A percentile compares a stretch with the other conserved stretches of the same genome.
phyloP scores from a whole-genome alignment of 1,140 invertebrate species.

The Prorops nasuta region DNA sequence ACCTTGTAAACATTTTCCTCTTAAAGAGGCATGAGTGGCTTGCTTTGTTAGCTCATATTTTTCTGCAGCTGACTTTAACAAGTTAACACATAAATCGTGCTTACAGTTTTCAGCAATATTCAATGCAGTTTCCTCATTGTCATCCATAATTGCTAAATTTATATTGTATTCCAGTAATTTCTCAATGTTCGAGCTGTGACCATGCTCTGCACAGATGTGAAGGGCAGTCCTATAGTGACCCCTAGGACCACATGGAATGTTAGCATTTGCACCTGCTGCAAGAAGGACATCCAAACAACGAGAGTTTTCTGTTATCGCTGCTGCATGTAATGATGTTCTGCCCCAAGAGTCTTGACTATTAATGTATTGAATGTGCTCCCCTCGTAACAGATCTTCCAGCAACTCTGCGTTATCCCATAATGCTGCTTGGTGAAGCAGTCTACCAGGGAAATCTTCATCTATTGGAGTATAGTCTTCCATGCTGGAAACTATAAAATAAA shows the following conservation, averaged over 20 bases:
- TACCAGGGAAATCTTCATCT: conserved; percentile 78
- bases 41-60: conserved; percentile 67
- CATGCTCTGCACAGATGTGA: conserved; percentile 79
- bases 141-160: conserved; percentile 65
- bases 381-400: conserved; percentile 76
- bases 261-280: conserved; percentile 71
- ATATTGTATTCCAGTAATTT: conserved; percentile 69
- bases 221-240: conserved; percentile 72
- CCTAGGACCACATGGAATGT: conserved; percentile 66
- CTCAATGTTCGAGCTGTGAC: conserved; percentile 70
- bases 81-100: conserved; percentile 65
- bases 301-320: conserved; percentile 83
- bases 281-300: conserved; percentile 74
- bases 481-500: too few relatives aligned
- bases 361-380: conserved; percentile 68
- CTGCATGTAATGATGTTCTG: conserved; percentile 79
- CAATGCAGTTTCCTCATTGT: conserved; percentile 68
- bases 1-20: conserved; percentile 70
- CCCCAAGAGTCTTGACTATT: conserved; percentile 78
- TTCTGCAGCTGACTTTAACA: conserved; percentile 72
- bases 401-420: conserved; percentile 90
- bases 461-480: conserved; percentile 70
- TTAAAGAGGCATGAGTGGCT: conserved; percentile 68
- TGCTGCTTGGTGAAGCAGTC: conserved; percentile 79
- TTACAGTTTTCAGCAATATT: conserved; percentile 74